Base-by-base conservation (phyloP, 2,888 invertebrate species). In the Drosophila testacea region DNA sequence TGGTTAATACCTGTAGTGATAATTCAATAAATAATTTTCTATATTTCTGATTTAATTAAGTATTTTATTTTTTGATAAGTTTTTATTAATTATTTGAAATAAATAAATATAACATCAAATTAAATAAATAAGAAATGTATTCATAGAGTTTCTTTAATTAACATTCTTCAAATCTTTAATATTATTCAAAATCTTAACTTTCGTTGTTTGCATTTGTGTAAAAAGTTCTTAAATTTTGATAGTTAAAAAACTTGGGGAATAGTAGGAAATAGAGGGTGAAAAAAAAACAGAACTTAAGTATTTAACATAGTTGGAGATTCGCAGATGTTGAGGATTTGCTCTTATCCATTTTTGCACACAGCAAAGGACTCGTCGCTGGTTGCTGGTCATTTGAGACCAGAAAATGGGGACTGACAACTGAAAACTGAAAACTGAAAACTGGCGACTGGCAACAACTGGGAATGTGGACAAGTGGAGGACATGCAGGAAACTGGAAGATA, bases 261-360 rank as follows among this genome's bases (percentile, higher is more conserved):
- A 9, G 6, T 32, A 3, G 27, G 44, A 27, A 11, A 44, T 4
- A 44, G 27, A 28, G 6, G 6, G 27, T 11, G 4, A 22, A 44
- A 28, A 44, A 44, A 22, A 22, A 10, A 16, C 1, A 11, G 0
- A 11, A 27, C 1, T 10, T 5, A 16, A 9, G 16, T 42, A 27
- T 27, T 27, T 11, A 11, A 44, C 10, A 11, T 27, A 27, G 27
- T 16, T 41, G 9, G 16, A 41, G 16, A 44, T 28, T 44, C 27
- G n/a, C 27, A 27, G n/a, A 44, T 44, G 44, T 44, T 44, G n/a
- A 27, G 44, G 44, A 44, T 44, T 44, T 44, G 44, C 27, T n/a
- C 6, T 27, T 44, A 44, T 27, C 44, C 44, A 28, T 44, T 27
- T 4, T 11, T 28, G 44, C 27, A 44, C 11, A 11, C 27, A n/a